Conservation (phyloP, 2,888 invertebrate genomes). For the Malthinus flaveolus region DNA sequence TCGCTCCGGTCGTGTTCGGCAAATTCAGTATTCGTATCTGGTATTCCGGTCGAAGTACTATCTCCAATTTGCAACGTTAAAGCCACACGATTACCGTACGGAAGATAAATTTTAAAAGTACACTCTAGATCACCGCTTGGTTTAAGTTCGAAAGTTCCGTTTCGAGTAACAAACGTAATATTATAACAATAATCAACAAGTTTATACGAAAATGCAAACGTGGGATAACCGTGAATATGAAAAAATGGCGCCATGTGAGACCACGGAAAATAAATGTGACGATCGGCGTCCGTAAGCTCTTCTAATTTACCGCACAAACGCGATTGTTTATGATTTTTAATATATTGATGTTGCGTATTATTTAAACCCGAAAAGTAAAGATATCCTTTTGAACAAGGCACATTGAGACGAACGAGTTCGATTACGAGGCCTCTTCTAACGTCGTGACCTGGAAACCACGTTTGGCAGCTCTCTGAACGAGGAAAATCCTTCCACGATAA, state of each 20-base stretch:
- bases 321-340: conserved; percentile 47
- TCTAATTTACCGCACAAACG: conserved; percentile 72
- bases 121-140: conserved; percentile 64
- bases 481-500: conserved; percentile 61
- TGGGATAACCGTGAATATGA: conserved; percentile 65
- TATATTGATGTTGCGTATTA: conserved; percentile 43
- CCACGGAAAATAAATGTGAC: conserved; percentile 63
- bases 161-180: conserved; percentile 64
- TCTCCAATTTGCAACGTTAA: conserved; percentile 63
- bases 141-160: conserved; percentile 68
- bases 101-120: conserved; percentile 70
- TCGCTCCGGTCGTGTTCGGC: conserved; percentile 45
- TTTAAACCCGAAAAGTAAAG: conserved; percentile 60
- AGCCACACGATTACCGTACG: conserved; percentile 71
- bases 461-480: conserved; percentile 57
- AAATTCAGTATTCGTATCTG: conserved; percentile 39
- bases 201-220: conserved; percentile 68
- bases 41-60: conserved; percentile 36
- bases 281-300: conserved; percentile 63
- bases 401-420: conserved; percentile 69
- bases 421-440: conserved; percentile 63
- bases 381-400: conserved; percentile 66
- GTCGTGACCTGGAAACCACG: conserved; percentile 57
- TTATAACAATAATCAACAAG: conserved; percentile 75
- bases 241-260: conserved; percentile 57